Percentiles rank a stretch among this genome's conserved stretches.
Evolutionary conservation across 2,797 vertebrate genomes (phyloP).

Genomic region (Melanitta fusca): DNA sequence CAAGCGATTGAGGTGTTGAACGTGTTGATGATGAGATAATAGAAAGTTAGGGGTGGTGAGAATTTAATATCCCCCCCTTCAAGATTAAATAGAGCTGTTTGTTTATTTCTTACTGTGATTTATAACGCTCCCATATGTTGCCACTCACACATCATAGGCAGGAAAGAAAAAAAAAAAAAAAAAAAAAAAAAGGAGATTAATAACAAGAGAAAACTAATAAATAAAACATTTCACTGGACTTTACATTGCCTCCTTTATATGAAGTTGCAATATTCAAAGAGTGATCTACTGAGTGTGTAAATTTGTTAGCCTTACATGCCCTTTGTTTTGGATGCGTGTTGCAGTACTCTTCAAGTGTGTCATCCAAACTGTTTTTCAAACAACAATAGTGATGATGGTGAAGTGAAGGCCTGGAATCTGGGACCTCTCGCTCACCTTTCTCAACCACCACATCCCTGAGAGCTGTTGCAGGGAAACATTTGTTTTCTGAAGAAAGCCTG

Average conservation of each 20-base stretch:
- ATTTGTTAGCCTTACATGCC: neutral
- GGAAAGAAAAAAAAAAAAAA: neutral
- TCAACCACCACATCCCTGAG: rapidly evolving
- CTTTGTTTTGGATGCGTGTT: neutral
- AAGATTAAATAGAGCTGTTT: neutral
- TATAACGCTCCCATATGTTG: neutral
- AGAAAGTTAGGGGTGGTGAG: neutral
- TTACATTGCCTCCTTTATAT: neutral
- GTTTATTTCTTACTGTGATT: slow-evolving; percentile 24
- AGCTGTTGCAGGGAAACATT: neutral
- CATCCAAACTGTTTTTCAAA: neutral
- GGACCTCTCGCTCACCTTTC: neutral
- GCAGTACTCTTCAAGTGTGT: neutral
- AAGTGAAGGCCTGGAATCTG: neutral
- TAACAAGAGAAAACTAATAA: neutral
- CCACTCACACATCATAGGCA: neutral
- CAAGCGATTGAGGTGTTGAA: neutral
- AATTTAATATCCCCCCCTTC: neutral
- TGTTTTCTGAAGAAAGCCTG: neutral
- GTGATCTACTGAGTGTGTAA: neutral
- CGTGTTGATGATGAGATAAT: neutral
- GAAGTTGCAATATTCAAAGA: neutral
- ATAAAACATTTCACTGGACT: neutral
- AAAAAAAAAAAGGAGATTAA: neutral
- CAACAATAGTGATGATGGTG: neutral